These are phyloP conservation scores for Lampropteryx suffumata DNA, from an alignment of 2,888 invertebrate genomes.

Conservation along the genomic window DNA sequence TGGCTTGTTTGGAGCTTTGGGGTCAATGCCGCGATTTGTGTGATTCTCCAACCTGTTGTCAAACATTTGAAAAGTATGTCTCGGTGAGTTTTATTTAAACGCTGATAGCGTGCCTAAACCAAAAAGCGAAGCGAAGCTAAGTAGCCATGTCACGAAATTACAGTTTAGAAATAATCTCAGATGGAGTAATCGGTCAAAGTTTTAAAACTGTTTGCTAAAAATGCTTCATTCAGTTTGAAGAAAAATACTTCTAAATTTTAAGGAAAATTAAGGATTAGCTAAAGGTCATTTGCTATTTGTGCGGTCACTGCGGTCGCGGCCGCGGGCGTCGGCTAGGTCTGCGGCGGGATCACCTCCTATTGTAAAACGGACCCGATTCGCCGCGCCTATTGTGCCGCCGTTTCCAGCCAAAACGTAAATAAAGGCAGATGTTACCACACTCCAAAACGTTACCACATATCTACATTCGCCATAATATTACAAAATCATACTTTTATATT, in stretches of 20 bases:
- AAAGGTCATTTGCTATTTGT: too few species aligned
- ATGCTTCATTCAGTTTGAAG: too few species aligned
- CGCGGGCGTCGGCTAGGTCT: conserved; percentile 35
- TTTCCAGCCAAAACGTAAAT: conserved; percentile 80
- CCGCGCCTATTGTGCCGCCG: conserved; percentile 73
- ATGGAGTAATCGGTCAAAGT: too few species aligned
- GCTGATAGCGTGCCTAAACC: too few species aligned
- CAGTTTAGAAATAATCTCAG: too few species aligned
- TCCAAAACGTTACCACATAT: conserved; percentile 57
- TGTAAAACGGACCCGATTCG: conserved; percentile 67
- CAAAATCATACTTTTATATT: conserved; percentile 30
- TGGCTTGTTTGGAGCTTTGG: conserved; percentile 35
- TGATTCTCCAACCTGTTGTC: conserved; percentile 14
- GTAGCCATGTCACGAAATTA: too few species aligned
- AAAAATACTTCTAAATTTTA: too few species aligned
- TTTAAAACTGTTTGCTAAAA: too few species aligned
- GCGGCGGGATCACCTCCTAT: conserved; percentile 51
- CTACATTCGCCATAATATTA: conserved; percentile 34
- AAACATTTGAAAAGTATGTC: not conserved
- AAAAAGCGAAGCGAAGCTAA: too few species aligned
- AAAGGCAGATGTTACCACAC: conserved; percentile 81
- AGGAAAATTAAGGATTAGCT: too few species aligned
- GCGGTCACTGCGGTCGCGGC: conserved; percentile 10
- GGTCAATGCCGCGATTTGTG: conserved; percentile 32
- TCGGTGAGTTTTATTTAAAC: too few species aligned